Conservation (phyloP, 2,113 vertebrate genomes). For the Hippoglossus stenolepis region DNA sequence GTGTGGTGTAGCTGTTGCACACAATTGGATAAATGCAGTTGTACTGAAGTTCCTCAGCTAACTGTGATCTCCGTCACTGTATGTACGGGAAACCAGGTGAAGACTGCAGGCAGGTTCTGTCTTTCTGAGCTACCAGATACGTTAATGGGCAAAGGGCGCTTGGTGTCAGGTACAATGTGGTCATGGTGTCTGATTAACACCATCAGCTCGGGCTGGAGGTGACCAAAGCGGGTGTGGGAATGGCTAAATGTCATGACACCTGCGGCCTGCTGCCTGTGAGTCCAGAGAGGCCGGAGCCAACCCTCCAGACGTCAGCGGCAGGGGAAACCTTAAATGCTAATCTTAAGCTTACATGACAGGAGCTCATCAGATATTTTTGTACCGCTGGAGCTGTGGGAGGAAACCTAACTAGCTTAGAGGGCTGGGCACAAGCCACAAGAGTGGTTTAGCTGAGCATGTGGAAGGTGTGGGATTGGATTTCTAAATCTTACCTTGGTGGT, state of each 20-base stretch:
- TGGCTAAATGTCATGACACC: background rate
- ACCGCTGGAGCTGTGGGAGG: background rate
- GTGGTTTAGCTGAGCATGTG: slow-evolving; percentile 7
- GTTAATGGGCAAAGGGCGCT: background rate
- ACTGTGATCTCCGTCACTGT: background rate
- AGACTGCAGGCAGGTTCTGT: background rate
- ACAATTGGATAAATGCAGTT: background rate
- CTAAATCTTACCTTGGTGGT: slow-evolving; percentile 33
- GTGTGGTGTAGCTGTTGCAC: background rate
- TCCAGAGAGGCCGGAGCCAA: slow-evolving; percentile 18
- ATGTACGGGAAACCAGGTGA: background rate
- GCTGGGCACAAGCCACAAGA: background rate
- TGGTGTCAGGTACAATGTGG: background rate
- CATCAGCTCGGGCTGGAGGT: background rate
- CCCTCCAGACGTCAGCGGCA: slow-evolving; percentile 37
- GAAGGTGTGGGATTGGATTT: background rate
- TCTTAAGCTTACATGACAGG: slow-evolving; percentile 49
- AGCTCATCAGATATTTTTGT: slow-evolving; percentile 54
- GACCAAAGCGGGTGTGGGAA: background rate
- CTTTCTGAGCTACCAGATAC: background rate
- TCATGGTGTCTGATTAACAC: slow-evolving; percentile 26
- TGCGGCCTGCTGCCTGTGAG: background rate
- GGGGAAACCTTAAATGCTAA: slow-evolving; percentile 60
- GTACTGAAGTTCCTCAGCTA: background rate
- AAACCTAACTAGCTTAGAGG: slow-evolving; percentile 44